Conservation (phyloP, 1,140 invertebrate species). For the Caenorhabditis inopinata region DNA sequence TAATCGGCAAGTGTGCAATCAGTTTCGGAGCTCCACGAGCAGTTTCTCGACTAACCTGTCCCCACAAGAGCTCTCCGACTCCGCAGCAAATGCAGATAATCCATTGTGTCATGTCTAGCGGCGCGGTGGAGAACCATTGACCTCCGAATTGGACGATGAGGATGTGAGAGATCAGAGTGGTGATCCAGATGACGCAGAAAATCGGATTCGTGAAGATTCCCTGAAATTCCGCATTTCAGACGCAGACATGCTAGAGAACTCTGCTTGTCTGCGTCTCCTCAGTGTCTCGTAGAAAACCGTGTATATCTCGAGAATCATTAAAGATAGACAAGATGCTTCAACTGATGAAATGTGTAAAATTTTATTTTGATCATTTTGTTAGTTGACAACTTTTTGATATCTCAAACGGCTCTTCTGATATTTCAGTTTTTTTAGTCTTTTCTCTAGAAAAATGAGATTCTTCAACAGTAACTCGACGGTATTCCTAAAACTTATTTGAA, state of each 20-base stretch:
- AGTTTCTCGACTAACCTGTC: conserved; percentile 77
- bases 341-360: too few species aligned
- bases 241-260: neutral
- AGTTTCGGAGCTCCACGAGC: conserved; percentile 25
- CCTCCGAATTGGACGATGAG: conserved; percentile 94
- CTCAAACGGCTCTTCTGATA: too few species aligned
- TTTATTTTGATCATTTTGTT: too few species aligned
- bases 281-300: too few species aligned
- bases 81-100: conserved; percentile 97
- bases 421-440: too few species aligned
- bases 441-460: too few species aligned
- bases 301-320: too few species aligned
- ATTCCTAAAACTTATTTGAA: too few species aligned
- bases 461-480: too few species aligned
- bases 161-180: conserved; percentile 86
- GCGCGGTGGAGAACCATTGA: conserved; percentile 81
- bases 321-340: too few species aligned
- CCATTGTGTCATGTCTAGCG: conserved; percentile 80
- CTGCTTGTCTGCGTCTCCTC: neutral
- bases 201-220: conserved; percentile 95
- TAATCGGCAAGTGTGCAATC: too few species aligned
- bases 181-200: conserved; percentile 95
- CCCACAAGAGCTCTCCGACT: conserved; percentile 84
- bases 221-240: conserved; percentile 66
- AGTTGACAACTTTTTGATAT: too few species aligned